Base-by-base conservation (phyloP, 2,888 invertebrate genomes). In the Meta bourneti region DNA sequence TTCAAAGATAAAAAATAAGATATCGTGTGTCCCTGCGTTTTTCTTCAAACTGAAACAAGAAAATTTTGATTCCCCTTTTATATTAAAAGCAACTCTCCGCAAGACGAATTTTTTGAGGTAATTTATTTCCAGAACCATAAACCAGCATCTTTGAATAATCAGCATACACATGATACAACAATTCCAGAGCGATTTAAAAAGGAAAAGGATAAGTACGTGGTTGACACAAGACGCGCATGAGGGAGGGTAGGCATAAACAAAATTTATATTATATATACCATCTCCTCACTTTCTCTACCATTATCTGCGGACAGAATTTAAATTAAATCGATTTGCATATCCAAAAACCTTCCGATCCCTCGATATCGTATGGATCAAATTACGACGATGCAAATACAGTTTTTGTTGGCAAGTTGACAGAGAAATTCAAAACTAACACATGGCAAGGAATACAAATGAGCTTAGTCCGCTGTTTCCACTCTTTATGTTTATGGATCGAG, bases 381-480 rank as follows among this genome's bases (percentile, higher is more conserved):
- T 77, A 86, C 77, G 51, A 4, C 20, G 69, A 61, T 34, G 84
- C 19, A 75, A 84, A 84, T 75, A 61, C 84, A 84, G 74, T 84
- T 84, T 78, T 61, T 16, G 77, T 19, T 87, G 79, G 86, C 78
- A 71, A 87, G 74, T 52, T 88, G 88, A 80, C 88, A 88, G 86
- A 16, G 61, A 71, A 87, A 87, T 79, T 79, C 86, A 70, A 69
- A 75, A 69, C 71, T 16, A 78, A 77, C 52, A 54, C 72, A 88
- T 88, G 81, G 71, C 19, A 7, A 49, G 11, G 88, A 88, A 88
- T 88, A 88, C 88, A 80, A 88, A 88, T 88, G 88, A 88, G 88
- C 9, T 82, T 49, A 34, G 34, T 34, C 34, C 51, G 11, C 49
- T 74, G 8, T 82, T 80, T 19, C 51, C n/a, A 16, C 19, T 72